Percentiles rank a stretch among this genome's conserved stretches.
These are phyloP conservation scores for Macheiramphus alcinus DNA, from an alignment of 2,113 vertebrate genomes.

Conservation along the genomic window DNA sequence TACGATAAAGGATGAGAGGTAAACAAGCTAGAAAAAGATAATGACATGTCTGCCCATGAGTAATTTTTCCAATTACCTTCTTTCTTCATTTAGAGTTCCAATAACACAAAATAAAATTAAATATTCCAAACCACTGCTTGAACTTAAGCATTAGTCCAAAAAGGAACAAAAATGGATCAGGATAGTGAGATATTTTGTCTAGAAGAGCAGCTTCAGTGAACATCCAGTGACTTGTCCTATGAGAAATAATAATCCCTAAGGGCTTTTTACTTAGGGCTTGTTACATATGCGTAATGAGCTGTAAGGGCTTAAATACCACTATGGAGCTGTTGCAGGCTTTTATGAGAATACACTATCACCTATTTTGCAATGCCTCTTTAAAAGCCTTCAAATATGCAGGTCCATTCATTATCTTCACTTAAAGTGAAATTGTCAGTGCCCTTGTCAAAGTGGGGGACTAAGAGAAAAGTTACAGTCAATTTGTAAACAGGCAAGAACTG, in stretches of 20 bases:
- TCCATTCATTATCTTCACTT: constrained; percentile 15
- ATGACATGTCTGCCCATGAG: neutral
- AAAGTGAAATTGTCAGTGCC: neutral
- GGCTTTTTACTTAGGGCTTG: constrained; percentile 45
- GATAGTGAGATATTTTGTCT: neutral
- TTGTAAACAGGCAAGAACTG: neutral
- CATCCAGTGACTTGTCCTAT: neutral
- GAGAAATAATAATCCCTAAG: constrained; percentile 23
- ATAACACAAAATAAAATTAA: neutral
- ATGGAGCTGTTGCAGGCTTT: constrained; percentile 33
- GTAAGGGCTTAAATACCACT: constrained; percentile 38
- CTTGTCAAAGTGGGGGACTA: neutral
- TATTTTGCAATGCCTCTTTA: neutral
- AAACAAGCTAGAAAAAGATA: neutral
- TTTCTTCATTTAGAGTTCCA: neutral
- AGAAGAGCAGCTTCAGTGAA: neutral
- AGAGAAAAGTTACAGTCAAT: neutral
- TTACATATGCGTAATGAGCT: constrained; percentile 41
- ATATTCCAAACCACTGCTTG: neutral
- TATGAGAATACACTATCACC: constrained; percentile 22
- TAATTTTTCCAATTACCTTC: neutral
- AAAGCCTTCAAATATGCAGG: constrained; percentile 31
- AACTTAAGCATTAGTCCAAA: neutral
- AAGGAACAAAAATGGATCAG: neutral
- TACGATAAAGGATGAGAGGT: neutral